phyloP scores from a whole-genome alignment of 2,113 vertebrate species.

The Etheostoma spectabile region DNA sequence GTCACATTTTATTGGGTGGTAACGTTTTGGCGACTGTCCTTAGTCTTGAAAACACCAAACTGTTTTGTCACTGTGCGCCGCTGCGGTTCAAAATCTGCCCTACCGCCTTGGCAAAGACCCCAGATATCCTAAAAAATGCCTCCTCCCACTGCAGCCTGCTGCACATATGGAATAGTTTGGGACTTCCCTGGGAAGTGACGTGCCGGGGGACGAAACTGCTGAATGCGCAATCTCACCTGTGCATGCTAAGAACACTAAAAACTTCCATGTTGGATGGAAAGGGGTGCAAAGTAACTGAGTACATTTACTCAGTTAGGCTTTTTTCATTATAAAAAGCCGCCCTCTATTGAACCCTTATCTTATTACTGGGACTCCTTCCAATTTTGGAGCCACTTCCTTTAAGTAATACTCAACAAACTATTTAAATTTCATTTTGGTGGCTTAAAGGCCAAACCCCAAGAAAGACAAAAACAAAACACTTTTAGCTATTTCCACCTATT shows the following conservation, averaged over 20 bases:
- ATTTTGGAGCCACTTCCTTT: not conserved
- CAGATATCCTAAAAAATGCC: slow-evolving; percentile 13
- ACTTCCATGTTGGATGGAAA: not conserved
- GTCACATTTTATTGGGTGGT: not conserved
- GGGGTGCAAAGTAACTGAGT: not conserved
- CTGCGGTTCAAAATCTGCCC: slow-evolving; percentile 57
- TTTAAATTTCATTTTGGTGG: not conserved
- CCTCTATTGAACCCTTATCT: not conserved
- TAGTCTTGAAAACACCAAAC: slow-evolving; percentile 8
- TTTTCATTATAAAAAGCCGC: too few species aligned
- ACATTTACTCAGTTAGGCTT: not conserved
- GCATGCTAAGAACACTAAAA: not conserved
- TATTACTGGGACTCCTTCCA: not conserved
- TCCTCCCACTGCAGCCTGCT: slow-evolving; percentile 55
- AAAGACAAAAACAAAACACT: not conserved
- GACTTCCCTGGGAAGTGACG: slow-evolving; percentile 79
- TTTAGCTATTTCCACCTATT: not conserved
- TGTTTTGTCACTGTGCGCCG: not conserved
- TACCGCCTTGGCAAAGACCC: slow-evolving; percentile 48
- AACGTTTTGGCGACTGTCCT: not conserved
- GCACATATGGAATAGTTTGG: slow-evolving; percentile 53
- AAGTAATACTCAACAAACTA: not conserved
- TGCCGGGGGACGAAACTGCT: slow-evolving; percentile 33
- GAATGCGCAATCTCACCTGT: slow-evolving; percentile 44
- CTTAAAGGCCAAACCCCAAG: too few species aligned